Base-by-base conservation (phyloP, 1,140 invertebrate species). In the Teleopsis dalmanni region DNA sequence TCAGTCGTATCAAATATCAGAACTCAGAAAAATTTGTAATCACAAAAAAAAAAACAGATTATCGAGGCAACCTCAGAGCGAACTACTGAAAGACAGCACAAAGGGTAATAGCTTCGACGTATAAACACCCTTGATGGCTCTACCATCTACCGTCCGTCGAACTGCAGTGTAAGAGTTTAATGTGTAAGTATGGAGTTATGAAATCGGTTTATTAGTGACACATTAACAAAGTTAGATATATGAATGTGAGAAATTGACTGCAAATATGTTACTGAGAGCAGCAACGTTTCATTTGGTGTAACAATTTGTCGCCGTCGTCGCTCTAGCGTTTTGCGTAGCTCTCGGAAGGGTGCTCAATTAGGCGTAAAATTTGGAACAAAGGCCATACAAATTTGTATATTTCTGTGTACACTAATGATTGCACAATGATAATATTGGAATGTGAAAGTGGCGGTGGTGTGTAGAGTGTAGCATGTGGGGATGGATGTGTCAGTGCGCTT, bases 271-370 rank as follows among this genome's bases (percentile, higher is more conserved):
- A n/a, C n/a, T n/a, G n/a, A n/a, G n/a, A n/a, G n/a, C n/a, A n/a
- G n/a, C n/a, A n/a, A n/a, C n/a, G n/a, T n/a, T 33, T 21, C n/a
- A 21, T 6, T 18, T 44, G 42, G 31, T 42, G n/a, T 42, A 18
- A 4, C 25, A 42, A 18, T 8, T 44, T 44, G 26, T 18, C 31
- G 27, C 13, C 37, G 21, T 40, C 10, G n/a, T 40, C n/a, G 9
- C n/a, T 21, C 25, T 16, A 37, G 11, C 37, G 27, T 44, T 31
- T 33, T 44, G 45, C 58, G 60, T n/a, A n/a, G n/a, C n/a, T n/a
- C n/a, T n/a, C 56, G 67, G 64, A 67, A 64, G 64, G 64, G 64
- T 67, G 64, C 48, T 67, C 64, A 67, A 67, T 67, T 66, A 67
- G 64, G 59, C 64, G 59, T 66, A 60, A 67, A 63, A 66, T 64